Evolutionary conservation across 2,797 vertebrate genomes (phyloP).

Genomic region (Parauchenoglanis punctatus): DNA sequence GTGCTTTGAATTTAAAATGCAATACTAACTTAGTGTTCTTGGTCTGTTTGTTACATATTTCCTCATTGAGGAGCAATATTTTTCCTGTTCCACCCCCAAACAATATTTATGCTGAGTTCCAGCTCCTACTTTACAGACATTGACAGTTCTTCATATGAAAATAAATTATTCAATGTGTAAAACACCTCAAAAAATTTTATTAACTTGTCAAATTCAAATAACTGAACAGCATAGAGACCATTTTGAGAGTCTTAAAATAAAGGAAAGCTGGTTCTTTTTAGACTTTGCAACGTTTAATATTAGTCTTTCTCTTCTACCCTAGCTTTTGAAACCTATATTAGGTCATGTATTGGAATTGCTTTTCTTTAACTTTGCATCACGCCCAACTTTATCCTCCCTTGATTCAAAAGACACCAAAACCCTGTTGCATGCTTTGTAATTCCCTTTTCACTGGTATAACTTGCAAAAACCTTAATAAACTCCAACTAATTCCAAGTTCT

Average conservation of each 20-base stretch:
- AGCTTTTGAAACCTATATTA: neutral
- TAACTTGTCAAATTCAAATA: constrained; percentile 3
- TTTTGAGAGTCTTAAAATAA: neutral
- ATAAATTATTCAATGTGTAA: neutral
- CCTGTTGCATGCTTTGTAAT: neutral
- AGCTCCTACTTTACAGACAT: neutral
- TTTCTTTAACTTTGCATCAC: neutral
- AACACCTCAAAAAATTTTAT: neutral
- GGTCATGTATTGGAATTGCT: neutral
- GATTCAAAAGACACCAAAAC: neutral
- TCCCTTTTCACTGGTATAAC: neutral
- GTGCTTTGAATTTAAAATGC: neutral
- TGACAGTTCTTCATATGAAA: neutral
- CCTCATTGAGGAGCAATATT: neutral
- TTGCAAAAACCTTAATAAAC: neutral
- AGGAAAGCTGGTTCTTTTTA: neutral
- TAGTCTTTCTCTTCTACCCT: neutral
- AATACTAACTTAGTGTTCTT: no score
- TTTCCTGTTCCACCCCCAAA: neutral
- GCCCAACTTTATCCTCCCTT: neutral
- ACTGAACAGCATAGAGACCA: neutral
- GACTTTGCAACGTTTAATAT: neutral
- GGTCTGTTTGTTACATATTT: neutral
- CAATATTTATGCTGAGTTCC: neutral
- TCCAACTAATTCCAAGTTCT: neutral